Conservation (phyloP, 1,140 invertebrate genomes). For the Ceratitis capitata region DNA sequence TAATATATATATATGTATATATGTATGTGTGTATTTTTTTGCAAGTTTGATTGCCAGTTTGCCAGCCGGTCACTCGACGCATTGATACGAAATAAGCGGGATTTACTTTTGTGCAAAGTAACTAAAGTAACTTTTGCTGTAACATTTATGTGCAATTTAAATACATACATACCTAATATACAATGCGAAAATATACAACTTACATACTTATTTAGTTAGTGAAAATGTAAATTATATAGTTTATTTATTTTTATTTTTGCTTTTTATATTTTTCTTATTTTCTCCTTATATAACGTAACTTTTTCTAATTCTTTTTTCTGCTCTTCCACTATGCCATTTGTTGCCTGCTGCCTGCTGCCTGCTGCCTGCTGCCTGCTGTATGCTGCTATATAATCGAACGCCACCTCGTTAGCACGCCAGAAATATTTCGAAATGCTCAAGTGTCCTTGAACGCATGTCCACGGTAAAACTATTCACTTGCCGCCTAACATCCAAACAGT, state of each 20-base stretch:
- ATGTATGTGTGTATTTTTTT: neutral
- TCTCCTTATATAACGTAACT: neutral
- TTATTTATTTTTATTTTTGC: neutral
- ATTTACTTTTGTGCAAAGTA: constrained; percentile 12
- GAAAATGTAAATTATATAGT: too few relatives aligned
- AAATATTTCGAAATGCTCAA: constrained; percentile 56
- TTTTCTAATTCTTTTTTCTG: neutral
- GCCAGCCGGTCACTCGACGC: neutral
- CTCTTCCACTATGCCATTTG: too few relatives aligned
- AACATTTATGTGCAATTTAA: neutral
- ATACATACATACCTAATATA: neutral
- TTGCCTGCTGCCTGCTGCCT: too few relatives aligned
- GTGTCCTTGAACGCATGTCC: constrained; percentile 46
- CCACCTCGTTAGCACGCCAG: constrained; percentile 50
- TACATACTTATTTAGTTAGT: too few relatives aligned
- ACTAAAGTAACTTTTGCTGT: constrained; percentile 1
- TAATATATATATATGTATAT: neutral
- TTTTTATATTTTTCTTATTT: neutral
- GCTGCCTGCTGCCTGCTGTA: too few relatives aligned
- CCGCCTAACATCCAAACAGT: constrained; percentile 53
- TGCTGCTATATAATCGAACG: too few relatives aligned
- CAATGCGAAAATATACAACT: neutral
- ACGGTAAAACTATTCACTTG: constrained; percentile 55
- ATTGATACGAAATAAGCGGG: neutral
- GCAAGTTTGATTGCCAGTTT: neutral